Evolutionary conservation across 1,140 invertebrate genomes (phyloP).

Genomic region (Asobara japonica): DNA sequence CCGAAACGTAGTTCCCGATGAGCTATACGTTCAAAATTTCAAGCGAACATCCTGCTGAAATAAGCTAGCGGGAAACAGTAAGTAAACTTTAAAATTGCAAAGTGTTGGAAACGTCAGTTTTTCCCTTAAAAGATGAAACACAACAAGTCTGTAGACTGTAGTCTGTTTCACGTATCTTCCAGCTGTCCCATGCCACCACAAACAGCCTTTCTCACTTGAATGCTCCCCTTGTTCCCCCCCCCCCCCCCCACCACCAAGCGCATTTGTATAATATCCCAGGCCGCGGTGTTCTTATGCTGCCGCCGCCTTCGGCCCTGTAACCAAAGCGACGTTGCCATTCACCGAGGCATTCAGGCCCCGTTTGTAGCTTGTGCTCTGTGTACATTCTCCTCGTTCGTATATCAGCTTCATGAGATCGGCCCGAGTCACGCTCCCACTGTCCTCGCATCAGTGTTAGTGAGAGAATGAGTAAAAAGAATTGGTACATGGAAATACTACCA

Average conservation of each 20-base stretch:
- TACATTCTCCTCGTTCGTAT: constrained; percentile 4
- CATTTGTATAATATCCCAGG: not conserved
- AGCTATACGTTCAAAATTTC: too few relatives aligned
- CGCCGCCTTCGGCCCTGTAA: not conserved
- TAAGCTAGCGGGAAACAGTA: too few relatives aligned
- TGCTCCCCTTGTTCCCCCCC: too few relatives aligned
- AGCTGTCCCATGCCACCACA: not conserved
- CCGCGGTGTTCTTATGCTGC: not conserved
- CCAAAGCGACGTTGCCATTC: not conserved
- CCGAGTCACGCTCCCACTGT: constrained; percentile 2
- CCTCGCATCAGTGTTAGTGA: not conserved
- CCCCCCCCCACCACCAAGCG: not conserved
- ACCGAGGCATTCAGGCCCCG: not conserved
- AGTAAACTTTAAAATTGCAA: too few relatives aligned
- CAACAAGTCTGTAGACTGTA: too few relatives aligned
- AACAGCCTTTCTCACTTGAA: not conserved
- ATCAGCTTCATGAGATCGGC: not conserved
- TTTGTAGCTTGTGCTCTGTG: not conserved
- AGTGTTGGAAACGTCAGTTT: too few relatives aligned
- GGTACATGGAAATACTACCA: not conserved
- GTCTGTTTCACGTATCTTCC: not conserved
- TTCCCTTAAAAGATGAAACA: not conserved
- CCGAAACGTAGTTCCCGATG: too few relatives aligned
- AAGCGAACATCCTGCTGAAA: too few relatives aligned
- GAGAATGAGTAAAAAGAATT: not conserved